These are phyloP conservation scores for Vannuccia rotundouncinata DNA, from an alignment of 2,888 invertebrate species.

Conservation along the genomic window DNA sequence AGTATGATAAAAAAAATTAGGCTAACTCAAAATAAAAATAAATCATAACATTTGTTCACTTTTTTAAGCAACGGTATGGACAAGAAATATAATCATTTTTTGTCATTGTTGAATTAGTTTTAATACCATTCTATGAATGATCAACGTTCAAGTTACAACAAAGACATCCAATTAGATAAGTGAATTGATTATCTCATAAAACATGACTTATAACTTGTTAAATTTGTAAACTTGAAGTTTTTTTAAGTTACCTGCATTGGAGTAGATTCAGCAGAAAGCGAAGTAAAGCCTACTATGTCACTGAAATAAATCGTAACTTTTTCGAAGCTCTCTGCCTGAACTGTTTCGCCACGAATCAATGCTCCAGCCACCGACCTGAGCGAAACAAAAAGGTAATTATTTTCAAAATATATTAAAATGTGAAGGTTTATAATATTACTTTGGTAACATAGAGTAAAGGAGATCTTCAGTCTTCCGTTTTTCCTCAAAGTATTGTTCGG, in stretches of 20 bases:
- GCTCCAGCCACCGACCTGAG: constrained; percentile 64
- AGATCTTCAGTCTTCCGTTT: constrained; percentile 95
- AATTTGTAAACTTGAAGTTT: no score
- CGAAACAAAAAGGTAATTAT: not conserved
- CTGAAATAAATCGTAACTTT: constrained; percentile 91
- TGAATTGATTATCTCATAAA: no score
- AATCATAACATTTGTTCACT: no score
- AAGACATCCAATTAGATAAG: no score
- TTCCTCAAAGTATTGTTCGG: constrained; percentile 92
- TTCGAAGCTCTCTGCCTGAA: constrained; percentile 78
- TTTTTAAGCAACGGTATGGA: no score
- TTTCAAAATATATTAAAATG: not conserved
- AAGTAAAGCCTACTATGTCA: constrained; percentile 91
- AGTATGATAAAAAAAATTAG: no score
- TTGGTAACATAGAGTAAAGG: constrained; percentile 87
- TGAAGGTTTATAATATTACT: constrained; percentile 59
- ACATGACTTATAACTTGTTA: no score
- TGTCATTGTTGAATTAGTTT: no score
- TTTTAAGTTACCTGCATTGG: constrained; percentile 44
- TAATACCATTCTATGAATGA: no score
- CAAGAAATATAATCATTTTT: no score
- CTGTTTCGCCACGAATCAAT: constrained; percentile 73
- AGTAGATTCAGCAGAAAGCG: constrained; percentile 58
- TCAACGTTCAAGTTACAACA: no score
- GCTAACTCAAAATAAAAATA: no score